Evolutionary conservation across 1,140 invertebrate species (phyloP), one percentile per base, ranked within the genome.

Genomic region (Pteromalus puparum): DNA sequence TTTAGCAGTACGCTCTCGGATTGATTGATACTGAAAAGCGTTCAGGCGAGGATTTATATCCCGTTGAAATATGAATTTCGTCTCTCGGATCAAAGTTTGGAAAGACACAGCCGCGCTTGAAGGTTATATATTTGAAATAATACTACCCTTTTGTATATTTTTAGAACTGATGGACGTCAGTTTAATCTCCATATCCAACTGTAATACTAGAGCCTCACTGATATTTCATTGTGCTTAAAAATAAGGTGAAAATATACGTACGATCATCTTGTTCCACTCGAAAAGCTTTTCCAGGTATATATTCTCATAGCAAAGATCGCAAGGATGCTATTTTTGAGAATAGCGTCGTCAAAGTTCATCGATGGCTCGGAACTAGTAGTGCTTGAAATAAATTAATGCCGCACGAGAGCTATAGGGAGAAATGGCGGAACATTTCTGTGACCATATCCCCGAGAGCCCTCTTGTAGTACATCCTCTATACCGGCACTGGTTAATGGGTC

Each of bases 401-500:
- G 15, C 24, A 53, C 1, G 48, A 53, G 46, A 42, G 48, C 26
- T 18, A 13, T 0, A 13, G 0, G 46, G 28, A 30, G 68, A 74
- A 74, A 46, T 24, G 21, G 28, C n/a, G 28, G 21, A 38, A n/a
- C 21, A 61, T 67, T 34, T 21, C 28, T 6, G 24, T 26, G 53
- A 18, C 28, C 48, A n/a, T 65, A 48, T 13, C 21, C 53, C 24
- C 76, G 78, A 79, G 28, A 15, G 30, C 12, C 28, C 61, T 65
- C 30, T 78, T 38, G 18, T 38, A 38, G 61, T 21, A 7, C 12
- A 24, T 26, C n/a, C 6, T 5, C 21, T 21, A 6, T 21, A 42
- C 13, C 18, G 34, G 82, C 38, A 80, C 46, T 70, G 84, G 74
- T 74, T 85, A 86, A 86, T 86, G 86, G 84, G 80, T 70, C 84